Base-by-base conservation (phyloP, 2,888 invertebrate species). In the Apamea monoglypha region DNA sequence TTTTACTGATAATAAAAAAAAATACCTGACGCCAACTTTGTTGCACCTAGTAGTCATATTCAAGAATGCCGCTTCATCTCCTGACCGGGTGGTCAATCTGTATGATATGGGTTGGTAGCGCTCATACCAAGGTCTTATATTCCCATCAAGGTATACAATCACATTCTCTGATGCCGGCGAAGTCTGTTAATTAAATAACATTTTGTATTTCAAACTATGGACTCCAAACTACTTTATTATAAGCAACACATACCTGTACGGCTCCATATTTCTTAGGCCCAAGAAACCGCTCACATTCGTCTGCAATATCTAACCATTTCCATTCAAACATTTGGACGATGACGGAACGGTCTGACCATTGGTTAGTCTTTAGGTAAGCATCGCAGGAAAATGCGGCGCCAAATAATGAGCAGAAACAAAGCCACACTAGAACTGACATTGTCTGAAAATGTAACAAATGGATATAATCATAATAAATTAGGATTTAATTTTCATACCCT, bases 101-200 rank as follows among this genome's bases (percentile, higher is more conserved):
- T 99, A 99, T 10, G 98, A 98, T 90, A 98, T 97, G 0, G 98
- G 98, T 93, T 99, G 98, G 91, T 99, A 99, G n/a, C 99, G 96
- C 93, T 99, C 98, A 97, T 98, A 99, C 99, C 99, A 99, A 0
- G 99, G 98, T 72, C 98, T 96, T 18, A 89, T 86, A 32, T 93
- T 93, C 59, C 96, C 94, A 21, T 93, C 79, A 2, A 98, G 91
- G 1, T 98, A 95, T 10, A 98, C 93, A 85, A 97, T 93, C 67
- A 97, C 83, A 91, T 98, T 98, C 92, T 98, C 98, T 87, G 97
- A 98, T 0, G 98, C 97, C 7, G 98, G 98, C 0, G 98, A 98
- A 7, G 98, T 97, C 98, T 98, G 89, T 4, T 56, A 63, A 75
- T 36, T 18, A 53, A 32, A 53, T 25, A 36, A 53, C 10, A 25